phyloP scores from a whole-genome alignment of 2,888 invertebrate genomes.

The Andrena camellia region DNA sequence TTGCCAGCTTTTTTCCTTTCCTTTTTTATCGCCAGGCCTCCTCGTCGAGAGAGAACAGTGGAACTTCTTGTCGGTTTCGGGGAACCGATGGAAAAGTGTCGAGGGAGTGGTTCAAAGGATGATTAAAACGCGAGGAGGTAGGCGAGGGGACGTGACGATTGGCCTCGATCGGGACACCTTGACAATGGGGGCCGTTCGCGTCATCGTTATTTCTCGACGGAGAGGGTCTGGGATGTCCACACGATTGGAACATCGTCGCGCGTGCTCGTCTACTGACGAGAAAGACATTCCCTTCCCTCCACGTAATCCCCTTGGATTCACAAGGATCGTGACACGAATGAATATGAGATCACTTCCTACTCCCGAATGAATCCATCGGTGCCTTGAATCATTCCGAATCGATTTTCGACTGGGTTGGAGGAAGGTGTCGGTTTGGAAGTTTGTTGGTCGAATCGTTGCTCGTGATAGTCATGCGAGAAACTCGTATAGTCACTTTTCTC shows the following conservation, averaged over 20 bases:
- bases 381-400: not conserved
- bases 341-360: conserved; percentile 39
- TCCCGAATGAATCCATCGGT: not conserved
- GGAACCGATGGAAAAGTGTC: not conserved
- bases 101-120: not conserved
- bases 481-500: too few species aligned
- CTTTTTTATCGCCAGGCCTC: not conserved
- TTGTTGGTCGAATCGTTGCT: too few species aligned
- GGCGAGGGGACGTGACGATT: not conserved
- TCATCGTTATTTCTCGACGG: conserved; percentile 33
- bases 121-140: conserved; percentile 6
- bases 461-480: too few species aligned
- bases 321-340: conserved; percentile 27
- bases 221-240: conserved; percentile 10
- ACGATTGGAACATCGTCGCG: conserved; percentile 9
- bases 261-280: conserved; percentile 25
- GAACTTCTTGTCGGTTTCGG: not conserved
- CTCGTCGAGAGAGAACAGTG: not conserved
- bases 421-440: too few species aligned
- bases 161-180: conserved; percentile 2
- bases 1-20: conserved; percentile 27
- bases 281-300: conserved; percentile 20
- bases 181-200: conserved; percentile 25
- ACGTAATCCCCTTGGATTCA: conserved; percentile 30
- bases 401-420: too few species aligned